phyloP scores from a whole-genome alignment of 2,113 vertebrate genomes.

The Motacilla tschutschensis region DNA sequence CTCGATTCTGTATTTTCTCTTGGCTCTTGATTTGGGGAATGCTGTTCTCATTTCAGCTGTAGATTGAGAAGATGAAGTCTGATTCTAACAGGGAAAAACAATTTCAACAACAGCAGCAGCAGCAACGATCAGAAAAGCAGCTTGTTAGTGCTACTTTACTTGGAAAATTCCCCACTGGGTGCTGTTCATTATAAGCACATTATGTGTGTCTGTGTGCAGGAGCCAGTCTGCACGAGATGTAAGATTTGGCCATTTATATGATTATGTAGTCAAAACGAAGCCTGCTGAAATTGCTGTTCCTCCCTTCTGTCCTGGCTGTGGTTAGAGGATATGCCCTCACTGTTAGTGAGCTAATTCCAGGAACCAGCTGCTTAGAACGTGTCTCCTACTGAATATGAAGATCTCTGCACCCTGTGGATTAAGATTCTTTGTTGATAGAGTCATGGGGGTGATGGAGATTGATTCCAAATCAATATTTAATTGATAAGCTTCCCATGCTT shows the following conservation, averaged over 20 bases:
- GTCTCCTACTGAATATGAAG: neutral
- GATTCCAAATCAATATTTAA: neutral
- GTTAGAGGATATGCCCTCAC: neutral
- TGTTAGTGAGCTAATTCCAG: neutral
- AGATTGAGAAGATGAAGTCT: constrained; percentile 42
- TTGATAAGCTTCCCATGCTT: neutral
- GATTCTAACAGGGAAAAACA: neutral
- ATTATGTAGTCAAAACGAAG: neutral
- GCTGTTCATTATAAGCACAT: neutral
- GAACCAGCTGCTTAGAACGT: neutral
- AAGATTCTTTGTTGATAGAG: neutral
- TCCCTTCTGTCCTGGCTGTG: neutral
- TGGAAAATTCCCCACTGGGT: constrained; percentile 6
- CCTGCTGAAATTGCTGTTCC: neutral
- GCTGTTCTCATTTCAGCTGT: constrained; percentile 45
- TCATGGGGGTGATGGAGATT: neutral
- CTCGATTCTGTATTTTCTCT: constrained; percentile 16
- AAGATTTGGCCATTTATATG: constrained; percentile 23
- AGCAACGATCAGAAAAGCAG: neutral
- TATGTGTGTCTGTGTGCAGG: neutral
- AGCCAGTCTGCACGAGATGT: neutral
- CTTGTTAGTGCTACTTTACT: constrained; percentile 18
- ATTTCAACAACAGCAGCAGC: constrained; percentile 8
- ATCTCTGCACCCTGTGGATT: neutral
- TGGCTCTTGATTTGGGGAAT: constrained; percentile 35